Base-by-base conservation (phyloP, 2,888 invertebrate genomes). In the Torymus auratus region DNA sequence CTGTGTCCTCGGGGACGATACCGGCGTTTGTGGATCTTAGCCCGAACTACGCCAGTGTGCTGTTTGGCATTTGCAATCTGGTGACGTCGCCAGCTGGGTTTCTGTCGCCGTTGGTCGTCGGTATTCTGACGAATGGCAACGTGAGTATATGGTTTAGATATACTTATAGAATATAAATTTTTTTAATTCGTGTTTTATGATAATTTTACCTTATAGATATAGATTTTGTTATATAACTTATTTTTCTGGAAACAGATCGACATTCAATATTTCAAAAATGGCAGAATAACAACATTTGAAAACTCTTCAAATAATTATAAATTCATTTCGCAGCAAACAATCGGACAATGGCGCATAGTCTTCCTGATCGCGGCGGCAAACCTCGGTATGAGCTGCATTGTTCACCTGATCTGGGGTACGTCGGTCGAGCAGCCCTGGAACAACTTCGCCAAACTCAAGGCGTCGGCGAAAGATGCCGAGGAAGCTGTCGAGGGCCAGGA, bases 1-100 rank as follows among this genome's bases (percentile, higher is more conserved):
- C 94, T 0, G 93, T 94, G 1, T 94, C 94, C 0, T 93, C 94
- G 0, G 95, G 95, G 0, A 93, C 94, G 0, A 89, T 95, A 53
- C 93, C 95, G 2, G 93, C 93, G 73, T 92, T 94, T 78, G 94
- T 95, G 11, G 95, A 95, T 85, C 92, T 95, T 68, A 93, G 94
- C 78, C 94, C 94, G 0, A 94, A 94, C 88, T 93, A 92, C 85
- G 93, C 92, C 12, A 92, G 93, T 83, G 91, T 95, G 50, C 91
- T 93, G 1, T 91, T 94, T 68, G 94, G 94, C 0, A 91, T 94
- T n/a, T 92, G 92, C 65, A 94, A 94, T 74, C 92, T 93, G 86
- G 89, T 94, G 56, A 92, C 93, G 0, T 92, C 92, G 41, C 88
- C 92, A 64, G 92, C 93, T 0, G 94, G 94, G 58, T 94, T 94